These are phyloP conservation scores for Caenorhabditis sp. DNA, from an alignment of 2,888 invertebrate species.

Conservation along the genomic window DNA sequence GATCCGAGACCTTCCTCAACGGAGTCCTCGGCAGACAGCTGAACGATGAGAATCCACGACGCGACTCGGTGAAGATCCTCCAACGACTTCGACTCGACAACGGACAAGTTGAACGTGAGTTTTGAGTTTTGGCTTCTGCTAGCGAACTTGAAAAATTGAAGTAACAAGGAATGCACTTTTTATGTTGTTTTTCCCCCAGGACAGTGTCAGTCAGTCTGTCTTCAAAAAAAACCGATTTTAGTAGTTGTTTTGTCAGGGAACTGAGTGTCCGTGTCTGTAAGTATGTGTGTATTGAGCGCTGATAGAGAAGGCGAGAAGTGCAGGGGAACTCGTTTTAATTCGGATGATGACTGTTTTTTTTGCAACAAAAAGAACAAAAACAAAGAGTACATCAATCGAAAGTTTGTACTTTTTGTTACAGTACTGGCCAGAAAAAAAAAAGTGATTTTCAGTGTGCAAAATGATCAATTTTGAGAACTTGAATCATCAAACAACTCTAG, in stretches of 20 bases:
- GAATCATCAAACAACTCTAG: too few relatives aligned
- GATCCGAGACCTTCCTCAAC: slow-evolving; percentile 28
- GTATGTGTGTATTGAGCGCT: slow-evolving; percentile 7
- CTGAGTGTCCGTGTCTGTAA: slow-evolving; percentile 1
- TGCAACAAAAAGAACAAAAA: not conserved
- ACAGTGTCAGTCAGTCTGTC: slow-evolving; percentile 23
- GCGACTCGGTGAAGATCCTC: slow-evolving; percentile 46
- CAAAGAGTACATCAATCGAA: slow-evolving; percentile 2
- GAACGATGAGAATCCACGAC: slow-evolving; percentile 24
- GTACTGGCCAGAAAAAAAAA: too few relatives aligned
- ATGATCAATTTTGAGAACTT: too few relatives aligned
- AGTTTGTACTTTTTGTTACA: not conserved
- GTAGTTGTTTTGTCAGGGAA: slow-evolving; percentile 52
- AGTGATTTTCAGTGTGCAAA: too few relatives aligned
- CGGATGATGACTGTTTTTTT: not conserved
- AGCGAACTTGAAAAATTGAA: slow-evolving; percentile 1
- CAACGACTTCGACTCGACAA: slow-evolving; percentile 61
- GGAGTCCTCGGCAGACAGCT: slow-evolving; percentile 30
- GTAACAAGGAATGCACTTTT: slow-evolving; percentile 41
- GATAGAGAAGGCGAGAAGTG: slow-evolving; percentile 39
- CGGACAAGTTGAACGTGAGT: slow-evolving; percentile 61
- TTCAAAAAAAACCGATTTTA: slow-evolving; percentile 18
- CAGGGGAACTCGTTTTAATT: slow-evolving; percentile 43
- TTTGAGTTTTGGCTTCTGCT: slow-evolving; percentile 6
- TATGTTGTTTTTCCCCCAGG: slow-evolving; percentile 36